Evolutionary conservation across 2,888 invertebrate genomes (phyloP).

Genomic region (Clepsis dumicolana): DNA sequence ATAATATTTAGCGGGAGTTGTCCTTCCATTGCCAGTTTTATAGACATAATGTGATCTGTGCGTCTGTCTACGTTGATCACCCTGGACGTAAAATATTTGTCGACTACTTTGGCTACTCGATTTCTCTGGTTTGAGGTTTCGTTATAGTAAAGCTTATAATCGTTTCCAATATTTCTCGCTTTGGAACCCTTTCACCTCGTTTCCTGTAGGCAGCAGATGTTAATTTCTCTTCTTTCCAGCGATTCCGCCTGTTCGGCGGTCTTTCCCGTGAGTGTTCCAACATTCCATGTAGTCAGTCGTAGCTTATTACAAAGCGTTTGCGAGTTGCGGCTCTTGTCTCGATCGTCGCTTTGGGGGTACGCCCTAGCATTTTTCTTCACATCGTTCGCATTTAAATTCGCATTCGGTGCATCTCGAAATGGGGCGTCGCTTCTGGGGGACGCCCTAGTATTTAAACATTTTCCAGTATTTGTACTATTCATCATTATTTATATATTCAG

Average conservation of each 20-base stretch:
- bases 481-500: conserved; percentile 25
- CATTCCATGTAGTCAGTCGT: conserved; percentile 47
- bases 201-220: conserved; percentile 47
- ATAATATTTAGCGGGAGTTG: conserved; percentile 42
- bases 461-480: conserved; percentile 2
- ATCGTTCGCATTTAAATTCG: conserved; percentile 24
- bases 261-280: conserved; percentile 46
- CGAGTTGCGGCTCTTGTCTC: background rate
- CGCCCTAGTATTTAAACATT: conserved; percentile 46
- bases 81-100: conserved; percentile 34
- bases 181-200: conserved; percentile 37
- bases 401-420: too few relatives aligned
- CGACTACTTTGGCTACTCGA: conserved; percentile 41
- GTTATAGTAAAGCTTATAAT: background rate
- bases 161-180: background rate
- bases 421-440: conserved; percentile 47
- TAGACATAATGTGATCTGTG: conserved; percentile 43
- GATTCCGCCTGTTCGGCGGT: conserved; percentile 44
- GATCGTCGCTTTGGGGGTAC: conserved; percentile 44
- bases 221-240: conserved; percentile 32
- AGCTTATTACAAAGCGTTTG: background rate
- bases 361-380: conserved; percentile 22
- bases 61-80: conserved; percentile 39
- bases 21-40: conserved; percentile 45
- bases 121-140: conserved; percentile 28